phyloP scores from a whole-genome alignment of 2,113 vertebrate genomes.

The Alectura lathami region DNA sequence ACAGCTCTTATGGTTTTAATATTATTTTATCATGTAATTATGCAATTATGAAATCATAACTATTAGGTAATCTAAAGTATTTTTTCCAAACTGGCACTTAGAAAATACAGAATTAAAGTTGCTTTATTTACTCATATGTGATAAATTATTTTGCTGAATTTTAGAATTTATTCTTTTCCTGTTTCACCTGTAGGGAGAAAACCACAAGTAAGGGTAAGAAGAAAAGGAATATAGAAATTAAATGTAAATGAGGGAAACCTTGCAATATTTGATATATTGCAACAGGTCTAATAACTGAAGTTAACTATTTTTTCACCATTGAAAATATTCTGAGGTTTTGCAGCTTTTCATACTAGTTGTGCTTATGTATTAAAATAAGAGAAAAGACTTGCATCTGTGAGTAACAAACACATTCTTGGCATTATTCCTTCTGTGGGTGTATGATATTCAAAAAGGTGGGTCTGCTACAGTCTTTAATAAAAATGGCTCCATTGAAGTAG shows the following conservation, averaged over 20 bases:
- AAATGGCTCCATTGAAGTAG: rapidly evolving
- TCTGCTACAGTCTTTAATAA: neutral
- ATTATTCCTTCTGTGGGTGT: neutral
- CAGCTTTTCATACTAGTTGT: neutral
- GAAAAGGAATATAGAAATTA: neutral
- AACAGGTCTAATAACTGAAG: neutral
- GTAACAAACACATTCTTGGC: neutral
- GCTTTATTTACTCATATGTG: neutral
- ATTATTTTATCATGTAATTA: neutral
- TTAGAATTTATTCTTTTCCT: neutral
- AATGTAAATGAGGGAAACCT: neutral
- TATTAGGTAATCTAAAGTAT: neutral
- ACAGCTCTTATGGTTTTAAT: neutral
- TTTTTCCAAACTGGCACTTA: neutral
- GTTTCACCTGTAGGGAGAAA: neutral
- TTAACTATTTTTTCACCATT: neutral
- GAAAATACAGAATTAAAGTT: neutral
- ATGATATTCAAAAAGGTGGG: neutral
- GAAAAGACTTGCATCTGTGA: neutral
- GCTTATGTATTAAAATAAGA: neutral
- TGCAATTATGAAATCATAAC: neutral
- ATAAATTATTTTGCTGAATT: neutral
- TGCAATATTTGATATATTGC: neutral
- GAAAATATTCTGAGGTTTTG: neutral
- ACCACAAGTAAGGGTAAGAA: neutral